Base-by-base conservation (phyloP, 2,113 vertebrate genomes). In the Gobius niger region DNA sequence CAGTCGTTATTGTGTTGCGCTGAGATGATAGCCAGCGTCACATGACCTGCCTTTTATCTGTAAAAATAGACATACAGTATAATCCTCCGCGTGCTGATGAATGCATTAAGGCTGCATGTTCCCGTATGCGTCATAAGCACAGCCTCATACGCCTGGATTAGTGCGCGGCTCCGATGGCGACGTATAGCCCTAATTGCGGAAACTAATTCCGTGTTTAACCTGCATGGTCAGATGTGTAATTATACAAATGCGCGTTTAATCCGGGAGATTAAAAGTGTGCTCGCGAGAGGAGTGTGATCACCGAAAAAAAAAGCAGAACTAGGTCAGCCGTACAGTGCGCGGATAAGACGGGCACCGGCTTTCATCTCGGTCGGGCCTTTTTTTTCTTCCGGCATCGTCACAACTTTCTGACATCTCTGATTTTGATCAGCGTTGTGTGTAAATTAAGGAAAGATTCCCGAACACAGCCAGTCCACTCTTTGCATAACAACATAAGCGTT, bases 171-270 rank as follows among this genome's bases (percentile, higher is more conserved):
- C 14, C 9, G 44, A 63, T 57, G 44, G 44, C 9, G 24, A 19
- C 11, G 34, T 41, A 14, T 34, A 46, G 47, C 0, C 5, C 67
- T 72, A 79, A 79, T 78, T 86, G 76, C 14, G 56, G 1, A 66
- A 77, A 67, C 49, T 13, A 76, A 70, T 72, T 44, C 65, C 19
- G 0, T 61, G 40, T 77, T 84, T 78, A 78, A 78, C 72, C 73
- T 63, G 63, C 68, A 69, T n/a, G 66, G 44, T 65, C 77, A 70
- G 59, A 42, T 44, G 50, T 65, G 47, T 82, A 50, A 83, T 82
- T 82, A 76, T 49, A 73, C 70, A 79, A 82, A 79, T 78, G 47
- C 63, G 63, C 54, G 73, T 56, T 80, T 80, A 90, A 84, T 85
- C 75, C 68, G 46, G 11, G 15, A 66, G 78, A 85, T 85, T 72